Conservation (phyloP, 2,888 invertebrate species). For the Zaprionus obscuricornis region DNA sequence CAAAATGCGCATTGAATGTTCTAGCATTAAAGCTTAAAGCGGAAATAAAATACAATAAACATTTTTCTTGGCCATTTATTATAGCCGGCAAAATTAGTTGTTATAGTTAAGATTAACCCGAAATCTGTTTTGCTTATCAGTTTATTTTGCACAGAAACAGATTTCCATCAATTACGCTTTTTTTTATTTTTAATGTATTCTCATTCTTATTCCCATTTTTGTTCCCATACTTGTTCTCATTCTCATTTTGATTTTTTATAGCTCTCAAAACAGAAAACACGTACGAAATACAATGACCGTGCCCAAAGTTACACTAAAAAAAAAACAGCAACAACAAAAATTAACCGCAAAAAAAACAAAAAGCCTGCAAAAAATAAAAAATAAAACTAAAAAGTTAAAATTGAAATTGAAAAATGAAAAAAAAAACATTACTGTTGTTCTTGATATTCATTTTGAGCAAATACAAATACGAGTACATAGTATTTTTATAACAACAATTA, state of each 20-base stretch:
- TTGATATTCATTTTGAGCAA: constrained; percentile 37
- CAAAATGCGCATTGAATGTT: constrained; percentile 16
- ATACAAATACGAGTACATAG: constrained; percentile 26
- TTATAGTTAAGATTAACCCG: constrained; percentile 7
- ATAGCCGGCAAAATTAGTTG: background rate
- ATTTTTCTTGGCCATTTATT: constrained; percentile 20
- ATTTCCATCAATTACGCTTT: constrained; percentile 45
- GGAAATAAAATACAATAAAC: constrained; percentile 28
- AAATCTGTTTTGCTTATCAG: constrained; percentile 50
- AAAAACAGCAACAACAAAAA: constrained; percentile 20
- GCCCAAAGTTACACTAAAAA: constrained; percentile 41
- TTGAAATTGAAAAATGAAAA: too few relatives aligned
- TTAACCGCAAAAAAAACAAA: constrained; percentile 26
- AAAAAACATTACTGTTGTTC: constrained; percentile 27
- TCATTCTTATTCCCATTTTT: constrained; percentile 13
- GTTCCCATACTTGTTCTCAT: constrained; percentile 1
- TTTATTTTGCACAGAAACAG: constrained; percentile 4
- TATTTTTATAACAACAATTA: constrained; percentile 53
- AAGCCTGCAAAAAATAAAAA: constrained; percentile 5
- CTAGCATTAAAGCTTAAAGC: constrained; percentile 26
- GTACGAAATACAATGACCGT: constrained; percentile 46
- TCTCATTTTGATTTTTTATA: constrained; percentile 22
- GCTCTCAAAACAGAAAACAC: constrained; percentile 47
- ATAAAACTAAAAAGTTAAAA: constrained; percentile 11
- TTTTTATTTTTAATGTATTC: constrained; percentile 21